Conservation (phyloP, 2,113 vertebrate genomes). For the Grallaria varia region DNA sequence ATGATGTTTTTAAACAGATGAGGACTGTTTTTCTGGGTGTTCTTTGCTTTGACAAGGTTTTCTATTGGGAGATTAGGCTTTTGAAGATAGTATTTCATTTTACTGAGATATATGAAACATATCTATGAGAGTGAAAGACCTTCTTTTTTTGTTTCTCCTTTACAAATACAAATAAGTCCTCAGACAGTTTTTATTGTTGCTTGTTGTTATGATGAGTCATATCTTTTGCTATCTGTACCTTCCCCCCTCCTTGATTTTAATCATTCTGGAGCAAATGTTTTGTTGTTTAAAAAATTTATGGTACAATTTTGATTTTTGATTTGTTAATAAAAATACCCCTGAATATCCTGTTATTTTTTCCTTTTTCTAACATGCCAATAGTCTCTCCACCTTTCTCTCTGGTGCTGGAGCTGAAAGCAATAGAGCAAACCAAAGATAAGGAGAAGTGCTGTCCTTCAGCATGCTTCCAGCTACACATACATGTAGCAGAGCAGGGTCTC, state of each 20-base stretch:
- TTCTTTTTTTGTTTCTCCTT: neutral
- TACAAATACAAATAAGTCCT: neutral
- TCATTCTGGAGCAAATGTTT: neutral
- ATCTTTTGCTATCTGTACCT: conserved; percentile 3
- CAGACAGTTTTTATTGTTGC: conserved; percentile 2
- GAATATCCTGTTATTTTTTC: neutral
- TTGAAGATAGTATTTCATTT: conserved; percentile 9
- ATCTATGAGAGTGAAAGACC: neutral
- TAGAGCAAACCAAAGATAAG: neutral
- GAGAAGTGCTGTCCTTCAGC: neutral
- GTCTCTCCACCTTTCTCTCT: neutral
- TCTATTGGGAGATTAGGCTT: conserved; percentile 9
- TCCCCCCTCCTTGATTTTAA: neutral
- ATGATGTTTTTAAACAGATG: conserved; percentile 33
- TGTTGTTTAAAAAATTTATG: neutral
- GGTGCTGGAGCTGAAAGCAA: neutral
- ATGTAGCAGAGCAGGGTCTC: neutral
- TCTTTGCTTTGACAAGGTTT: conserved; percentile 24
- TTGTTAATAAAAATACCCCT: neutral
- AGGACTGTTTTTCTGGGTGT: conserved; percentile 9
- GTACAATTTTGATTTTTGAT: neutral
- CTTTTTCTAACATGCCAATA: neutral
- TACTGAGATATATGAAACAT: too few species aligned
- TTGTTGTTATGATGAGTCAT: neutral
- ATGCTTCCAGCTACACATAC: neutral